phyloP scores from a whole-genome alignment of 2,888 invertebrate genomes.

The Temnothorax unifasciatus region DNA sequence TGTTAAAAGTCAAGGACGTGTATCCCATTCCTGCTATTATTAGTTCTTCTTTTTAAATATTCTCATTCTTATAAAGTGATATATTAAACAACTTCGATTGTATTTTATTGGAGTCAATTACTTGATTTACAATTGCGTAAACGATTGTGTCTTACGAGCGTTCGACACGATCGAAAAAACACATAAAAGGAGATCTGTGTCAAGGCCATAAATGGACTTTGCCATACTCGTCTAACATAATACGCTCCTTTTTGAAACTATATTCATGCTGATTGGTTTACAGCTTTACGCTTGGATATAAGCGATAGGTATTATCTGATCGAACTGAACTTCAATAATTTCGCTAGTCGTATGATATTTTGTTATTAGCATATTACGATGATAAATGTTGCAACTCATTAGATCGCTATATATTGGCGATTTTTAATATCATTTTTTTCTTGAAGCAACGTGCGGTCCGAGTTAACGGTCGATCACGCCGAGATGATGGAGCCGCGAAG shows the following conservation, averaged over 20 bases:
- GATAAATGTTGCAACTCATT: not conserved
- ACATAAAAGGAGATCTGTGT: slow-evolving; percentile 64
- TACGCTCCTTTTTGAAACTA: slow-evolving; percentile 60
- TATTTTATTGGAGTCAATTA: not conserved
- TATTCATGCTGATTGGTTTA: not conserved
- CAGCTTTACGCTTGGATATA: not conserved
- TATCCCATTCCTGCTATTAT: slow-evolving; percentile 62
- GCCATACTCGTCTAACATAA: slow-evolving; percentile 61
- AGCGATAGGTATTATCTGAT: not conserved
- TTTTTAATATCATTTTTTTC: slow-evolving; percentile 76
- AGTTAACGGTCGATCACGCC: slow-evolving; percentile 81
- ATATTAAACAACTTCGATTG: not conserved
- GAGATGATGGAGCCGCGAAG: slow-evolving; percentile 84
- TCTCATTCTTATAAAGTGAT: not conserved
- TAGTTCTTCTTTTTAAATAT: not conserved
- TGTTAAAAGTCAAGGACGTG: not conserved
- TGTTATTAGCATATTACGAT: not conserved
- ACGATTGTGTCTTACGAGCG: not conserved
- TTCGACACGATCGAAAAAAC: not conserved
- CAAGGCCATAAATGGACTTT: slow-evolving; percentile 71
- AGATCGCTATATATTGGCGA: not conserved
- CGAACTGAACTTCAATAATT: slow-evolving; percentile 3
- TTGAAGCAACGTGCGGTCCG: slow-evolving; percentile 82
- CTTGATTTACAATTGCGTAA: not conserved
- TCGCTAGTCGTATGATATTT: not conserved